phyloP scores from a whole-genome alignment of 2,113 vertebrate species.

The Paraplagusia blochii region DNA sequence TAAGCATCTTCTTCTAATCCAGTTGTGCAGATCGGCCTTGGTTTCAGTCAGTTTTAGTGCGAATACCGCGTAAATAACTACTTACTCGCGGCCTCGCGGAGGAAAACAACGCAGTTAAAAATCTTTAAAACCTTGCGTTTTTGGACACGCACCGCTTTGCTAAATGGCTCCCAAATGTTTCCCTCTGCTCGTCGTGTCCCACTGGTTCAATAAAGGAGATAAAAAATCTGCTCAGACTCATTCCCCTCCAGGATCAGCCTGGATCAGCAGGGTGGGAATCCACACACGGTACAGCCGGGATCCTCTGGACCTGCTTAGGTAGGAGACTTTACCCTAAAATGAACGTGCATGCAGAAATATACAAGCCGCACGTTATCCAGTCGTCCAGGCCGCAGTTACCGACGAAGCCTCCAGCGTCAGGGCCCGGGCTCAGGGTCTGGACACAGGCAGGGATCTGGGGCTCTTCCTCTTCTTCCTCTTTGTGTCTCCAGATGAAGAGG shows the following conservation, averaged over 20 bases:
- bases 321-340: too few species aligned
- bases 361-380: too few species aligned
- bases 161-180: constrained; percentile 27
- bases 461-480: not conserved
- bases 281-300: not conserved
- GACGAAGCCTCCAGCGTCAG: too few species aligned
- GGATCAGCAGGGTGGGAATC: not conserved
- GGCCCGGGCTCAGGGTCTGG: too few species aligned
- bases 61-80: too few species aligned
- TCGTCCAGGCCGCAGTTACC: too few species aligned
- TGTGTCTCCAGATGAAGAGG: constrained; percentile 21
- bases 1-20: too few species aligned
- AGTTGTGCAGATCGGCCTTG: too few species aligned
- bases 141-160: constrained; percentile 1
- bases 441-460: not conserved
- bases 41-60: too few species aligned
- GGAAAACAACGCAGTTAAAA: not conserved
- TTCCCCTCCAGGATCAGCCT: not conserved
- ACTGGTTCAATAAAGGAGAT: not conserved
- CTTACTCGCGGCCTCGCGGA: not conserved
- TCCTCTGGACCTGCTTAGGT: not conserved
- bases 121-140: not conserved
- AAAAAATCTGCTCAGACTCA: not conserved
- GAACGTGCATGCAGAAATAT: too few species aligned
- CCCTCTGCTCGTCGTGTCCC: constrained; percentile 1